A percentile compares a stretch with the other conserved stretches of the same genome.
phyloP scores from a whole-genome alignment of 2,797 vertebrate species.

The Carapus acus region DNA sequence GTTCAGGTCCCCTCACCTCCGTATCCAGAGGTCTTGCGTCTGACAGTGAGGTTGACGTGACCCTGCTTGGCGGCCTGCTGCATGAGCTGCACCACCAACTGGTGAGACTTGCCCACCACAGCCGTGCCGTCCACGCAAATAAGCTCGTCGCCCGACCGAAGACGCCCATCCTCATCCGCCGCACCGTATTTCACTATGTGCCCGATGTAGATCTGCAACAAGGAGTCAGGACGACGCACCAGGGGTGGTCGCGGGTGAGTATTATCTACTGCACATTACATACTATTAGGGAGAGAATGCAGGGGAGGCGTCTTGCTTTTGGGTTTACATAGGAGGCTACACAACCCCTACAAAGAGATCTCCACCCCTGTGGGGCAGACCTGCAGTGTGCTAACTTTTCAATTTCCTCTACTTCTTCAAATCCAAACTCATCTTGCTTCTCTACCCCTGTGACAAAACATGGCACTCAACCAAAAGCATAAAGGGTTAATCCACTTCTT shows the following conservation, averaged over 20 bases:
- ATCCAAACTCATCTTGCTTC: conserved; percentile 46
- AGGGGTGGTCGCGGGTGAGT: too few species aligned
- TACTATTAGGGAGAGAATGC: conserved; percentile 23
- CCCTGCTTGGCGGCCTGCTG: conserved; percentile 98
- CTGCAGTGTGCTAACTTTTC: conserved; percentile 46
- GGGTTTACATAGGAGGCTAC: conserved; percentile 44
- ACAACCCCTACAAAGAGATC: conserved; percentile 35
- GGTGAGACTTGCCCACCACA: conserved; percentile 96
- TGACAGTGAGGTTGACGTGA: conserved; percentile 94
- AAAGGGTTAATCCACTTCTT: conserved; percentile 51
- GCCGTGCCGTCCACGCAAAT: conserved; percentile 97
- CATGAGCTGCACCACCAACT: conserved; percentile 98
- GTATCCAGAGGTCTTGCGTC: conserved; percentile 85
- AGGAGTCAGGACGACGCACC: neutral
- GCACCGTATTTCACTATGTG: conserved; percentile 97
- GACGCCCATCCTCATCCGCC: conserved; percentile 92
- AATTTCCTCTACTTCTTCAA: conserved; percentile 40
- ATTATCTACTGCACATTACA: too few species aligned
- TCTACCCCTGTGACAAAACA: too few species aligned
- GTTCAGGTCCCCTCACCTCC: conserved; percentile 72
- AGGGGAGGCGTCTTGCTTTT: conserved; percentile 26
- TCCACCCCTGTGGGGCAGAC: conserved; percentile 37
- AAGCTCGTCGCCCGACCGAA: conserved; percentile 94
- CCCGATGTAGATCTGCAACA: conserved; percentile 91
- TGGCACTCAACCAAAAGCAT: conserved; percentile 43